These are phyloP conservation scores for Danio aesculapii DNA, from an alignment of 2,797 vertebrate genomes.

Conservation along the genomic window DNA sequence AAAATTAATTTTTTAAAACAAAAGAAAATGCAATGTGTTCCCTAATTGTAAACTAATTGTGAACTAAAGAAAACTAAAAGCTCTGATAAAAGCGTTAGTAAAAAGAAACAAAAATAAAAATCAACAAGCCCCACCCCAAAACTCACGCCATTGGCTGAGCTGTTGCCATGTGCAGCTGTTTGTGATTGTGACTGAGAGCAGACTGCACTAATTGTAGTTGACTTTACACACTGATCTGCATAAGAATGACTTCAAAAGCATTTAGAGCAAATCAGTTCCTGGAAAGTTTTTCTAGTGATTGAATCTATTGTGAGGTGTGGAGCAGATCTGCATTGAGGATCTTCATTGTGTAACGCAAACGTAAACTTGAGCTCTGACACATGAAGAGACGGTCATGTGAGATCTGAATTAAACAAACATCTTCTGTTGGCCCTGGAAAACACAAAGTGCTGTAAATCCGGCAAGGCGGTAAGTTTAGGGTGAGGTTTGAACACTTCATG, in stretches of 20 bases:
- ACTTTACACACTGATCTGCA: not conserved
- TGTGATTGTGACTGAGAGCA: too few relatives aligned
- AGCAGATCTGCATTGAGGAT: constrained; percentile 9
- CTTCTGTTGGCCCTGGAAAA: constrained; percentile 14
- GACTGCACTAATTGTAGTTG: not conserved
- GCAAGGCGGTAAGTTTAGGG: constrained; percentile 11
- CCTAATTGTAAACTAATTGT: too few relatives aligned
- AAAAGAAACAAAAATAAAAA: too few relatives aligned
- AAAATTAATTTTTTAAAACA: too few relatives aligned
- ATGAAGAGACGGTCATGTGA: not conserved
- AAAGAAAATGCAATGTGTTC: too few relatives aligned
- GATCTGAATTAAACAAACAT: constrained; percentile 3
- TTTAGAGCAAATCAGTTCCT: not conserved
- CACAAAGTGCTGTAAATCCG: not conserved
- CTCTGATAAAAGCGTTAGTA: too few relatives aligned
- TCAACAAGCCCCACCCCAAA: too few relatives aligned
- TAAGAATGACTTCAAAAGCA: not conserved
- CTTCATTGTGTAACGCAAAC: not conserved
- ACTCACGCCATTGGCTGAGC: too few relatives aligned
- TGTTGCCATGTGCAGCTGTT: too few relatives aligned
- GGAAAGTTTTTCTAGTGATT: not conserved
- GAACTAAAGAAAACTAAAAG: too few relatives aligned
- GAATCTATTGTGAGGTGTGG: constrained; percentile 3
- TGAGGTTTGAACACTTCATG: not conserved
- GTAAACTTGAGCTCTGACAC: not conserved